Conservation (phyloP, 2,113 vertebrate species). For the Hemicordylus capensis region DNA sequence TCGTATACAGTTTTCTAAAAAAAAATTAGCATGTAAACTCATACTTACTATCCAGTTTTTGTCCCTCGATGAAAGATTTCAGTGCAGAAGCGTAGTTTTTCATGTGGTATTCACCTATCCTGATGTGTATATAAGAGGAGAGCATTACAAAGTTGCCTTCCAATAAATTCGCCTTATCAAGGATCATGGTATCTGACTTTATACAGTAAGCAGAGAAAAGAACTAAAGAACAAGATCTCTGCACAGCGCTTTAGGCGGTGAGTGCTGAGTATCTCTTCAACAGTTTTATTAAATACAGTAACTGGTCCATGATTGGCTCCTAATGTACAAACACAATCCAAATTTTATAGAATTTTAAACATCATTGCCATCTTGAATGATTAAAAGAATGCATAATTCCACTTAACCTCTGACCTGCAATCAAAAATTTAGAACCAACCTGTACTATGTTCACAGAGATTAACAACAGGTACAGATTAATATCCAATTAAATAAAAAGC, state of each 20-base stretch:
- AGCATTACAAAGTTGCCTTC: constrained; percentile 11
- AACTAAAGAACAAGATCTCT: neutral
- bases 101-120: constrained; percentile 94
- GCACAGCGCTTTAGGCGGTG: neutral
- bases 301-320: neutral
- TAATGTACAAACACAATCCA: neutral
- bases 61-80: constrained; percentile 87
- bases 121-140: constrained; percentile 64
- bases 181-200: neutral
- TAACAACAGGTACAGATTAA: neutral
- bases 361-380: neutral
- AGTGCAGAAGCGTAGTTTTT: constrained; percentile 85
- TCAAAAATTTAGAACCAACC: neutral
- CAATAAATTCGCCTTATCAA: neutral
- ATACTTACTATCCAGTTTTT: constrained; percentile 89
- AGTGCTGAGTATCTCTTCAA: neutral
- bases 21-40: neutral
- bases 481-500: neutral
- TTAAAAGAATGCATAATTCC: neutral
- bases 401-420: neutral
- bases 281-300: neutral
- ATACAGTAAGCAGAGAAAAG: neutral
- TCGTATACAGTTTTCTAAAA: neutral
- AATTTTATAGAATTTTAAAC: neutral
- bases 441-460: neutral